Conservation (phyloP, 1,140 invertebrate species). For the Drosophila tsacasi region DNA sequence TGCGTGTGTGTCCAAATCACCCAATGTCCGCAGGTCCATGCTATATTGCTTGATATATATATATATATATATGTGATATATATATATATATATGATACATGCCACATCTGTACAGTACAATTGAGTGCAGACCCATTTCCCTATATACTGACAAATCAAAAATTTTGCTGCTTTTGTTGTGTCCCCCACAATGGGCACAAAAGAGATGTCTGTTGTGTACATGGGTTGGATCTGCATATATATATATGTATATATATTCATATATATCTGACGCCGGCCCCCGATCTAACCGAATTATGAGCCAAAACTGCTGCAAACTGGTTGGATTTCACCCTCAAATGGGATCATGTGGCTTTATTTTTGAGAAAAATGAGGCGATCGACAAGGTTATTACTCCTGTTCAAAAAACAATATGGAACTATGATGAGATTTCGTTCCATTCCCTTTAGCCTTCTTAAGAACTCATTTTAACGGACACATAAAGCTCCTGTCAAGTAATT, state of each 20-base stretch:
- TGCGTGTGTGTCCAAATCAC: conserved; percentile 33
- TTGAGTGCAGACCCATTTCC: conserved; percentile 80
- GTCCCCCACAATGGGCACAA: conserved; percentile 43
- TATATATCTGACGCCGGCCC: conserved; percentile 6
- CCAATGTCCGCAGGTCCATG: conserved; percentile 20
- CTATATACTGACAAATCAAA: conserved; percentile 76
- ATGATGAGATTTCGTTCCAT: no score
- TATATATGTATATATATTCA: neutral
- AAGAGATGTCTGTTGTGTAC: conserved; percentile 4
- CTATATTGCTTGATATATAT: neutral
- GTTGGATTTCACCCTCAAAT: neutral
- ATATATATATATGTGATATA: neutral
- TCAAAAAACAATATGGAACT: neutral
- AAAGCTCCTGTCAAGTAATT: neutral
- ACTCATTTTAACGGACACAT: neutral
- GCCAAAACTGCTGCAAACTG: conserved; percentile 35
- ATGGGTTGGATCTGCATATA: conserved; percentile 4
- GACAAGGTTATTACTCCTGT: neutral
- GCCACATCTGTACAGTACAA: conserved; percentile 40
- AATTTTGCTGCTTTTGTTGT: conserved; percentile 61
- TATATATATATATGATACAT: neutral
- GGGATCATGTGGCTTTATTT: neutral
- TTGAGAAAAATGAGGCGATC: neutral
- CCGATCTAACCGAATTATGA: conserved; percentile 34
- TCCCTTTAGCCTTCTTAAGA: neutral